Evolutionary conservation across 2,888 invertebrate genomes (phyloP).

Genomic region (Myopa testacea): DNA sequence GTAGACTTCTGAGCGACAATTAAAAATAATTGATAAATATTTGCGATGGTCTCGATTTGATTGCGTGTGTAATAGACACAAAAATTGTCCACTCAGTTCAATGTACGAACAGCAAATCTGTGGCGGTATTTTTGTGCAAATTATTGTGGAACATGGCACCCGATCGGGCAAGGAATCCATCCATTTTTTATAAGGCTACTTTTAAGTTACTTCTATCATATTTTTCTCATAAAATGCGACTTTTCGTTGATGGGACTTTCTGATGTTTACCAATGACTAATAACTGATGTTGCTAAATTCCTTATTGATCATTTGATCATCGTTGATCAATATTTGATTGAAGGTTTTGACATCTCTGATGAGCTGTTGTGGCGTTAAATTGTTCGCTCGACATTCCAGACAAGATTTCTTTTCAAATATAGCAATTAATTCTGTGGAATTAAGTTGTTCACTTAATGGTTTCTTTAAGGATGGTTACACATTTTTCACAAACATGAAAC

Average conservation of each 20-base stretch:
- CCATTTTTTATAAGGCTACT: too few species aligned
- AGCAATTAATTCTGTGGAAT: not conserved
- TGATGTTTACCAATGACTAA: too few species aligned
- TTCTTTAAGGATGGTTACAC: not conserved
- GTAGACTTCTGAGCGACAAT: conserved; percentile 25
- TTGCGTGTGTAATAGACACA: not conserved
- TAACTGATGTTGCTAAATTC: too few species aligned
- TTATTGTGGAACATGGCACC: too few species aligned
- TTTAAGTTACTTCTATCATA: too few species aligned
- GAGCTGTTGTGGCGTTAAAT: not conserved
- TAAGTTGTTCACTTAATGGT: not conserved
- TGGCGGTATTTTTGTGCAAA: too few species aligned
- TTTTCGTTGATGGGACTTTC: too few species aligned
- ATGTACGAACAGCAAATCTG: too few species aligned
- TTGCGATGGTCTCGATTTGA: conserved; percentile 17
- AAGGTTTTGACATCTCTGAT: not conserved
- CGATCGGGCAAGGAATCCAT: too few species aligned
- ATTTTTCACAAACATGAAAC: not conserved
- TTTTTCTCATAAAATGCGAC: too few species aligned
- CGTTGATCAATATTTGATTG: too few species aligned
- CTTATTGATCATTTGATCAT: too few species aligned
- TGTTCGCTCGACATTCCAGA: not conserved
- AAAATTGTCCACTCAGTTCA: not conserved
- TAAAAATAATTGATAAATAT: conserved; percentile 34
- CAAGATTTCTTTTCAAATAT: not conserved